Conservation (phyloP, 2,113 vertebrate species). For the Lasiurus cinereus region DNA sequence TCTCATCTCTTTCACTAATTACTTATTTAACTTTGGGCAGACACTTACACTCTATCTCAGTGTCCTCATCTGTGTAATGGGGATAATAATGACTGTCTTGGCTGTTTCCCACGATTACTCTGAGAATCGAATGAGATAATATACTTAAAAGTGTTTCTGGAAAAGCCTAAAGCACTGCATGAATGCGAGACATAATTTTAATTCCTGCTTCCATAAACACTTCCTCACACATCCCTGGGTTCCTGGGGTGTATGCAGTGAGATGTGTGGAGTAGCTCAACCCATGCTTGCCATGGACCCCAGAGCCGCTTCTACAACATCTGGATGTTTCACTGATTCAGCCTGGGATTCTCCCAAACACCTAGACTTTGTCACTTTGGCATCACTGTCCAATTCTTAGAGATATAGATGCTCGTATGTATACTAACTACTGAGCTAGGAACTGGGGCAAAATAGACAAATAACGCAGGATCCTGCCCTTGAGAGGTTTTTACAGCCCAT, state of each 20-base stretch:
- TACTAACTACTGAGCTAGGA: background rate
- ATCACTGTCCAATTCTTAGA: background rate
- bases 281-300: background rate
- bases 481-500: background rate
- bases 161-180: conserved; percentile 42
- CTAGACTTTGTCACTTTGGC: background rate
- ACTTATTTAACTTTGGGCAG: conserved; percentile 64
- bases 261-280: background rate
- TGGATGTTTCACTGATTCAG: background rate
- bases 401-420: background rate
- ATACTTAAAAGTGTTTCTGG: conserved; percentile 42
- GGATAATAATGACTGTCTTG: conserved; percentile 62
- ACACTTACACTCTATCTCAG: conserved; percentile 67
- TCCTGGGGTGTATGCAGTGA: background rate
- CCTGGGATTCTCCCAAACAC: background rate
- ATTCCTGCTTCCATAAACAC: conserved; percentile 40
- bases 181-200: conserved; percentile 46
- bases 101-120: conserved; percentile 73
- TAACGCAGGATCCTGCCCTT: background rate
- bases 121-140: conserved; percentile 56
- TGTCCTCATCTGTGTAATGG: conserved; percentile 71
- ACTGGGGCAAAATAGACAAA: background rate
- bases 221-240: background rate
- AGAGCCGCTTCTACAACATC: background rate
- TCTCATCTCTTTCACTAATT: conserved; percentile 56